phyloP scores from a whole-genome alignment of 2,113 vertebrate species.

The Nematolebias whitei region DNA sequence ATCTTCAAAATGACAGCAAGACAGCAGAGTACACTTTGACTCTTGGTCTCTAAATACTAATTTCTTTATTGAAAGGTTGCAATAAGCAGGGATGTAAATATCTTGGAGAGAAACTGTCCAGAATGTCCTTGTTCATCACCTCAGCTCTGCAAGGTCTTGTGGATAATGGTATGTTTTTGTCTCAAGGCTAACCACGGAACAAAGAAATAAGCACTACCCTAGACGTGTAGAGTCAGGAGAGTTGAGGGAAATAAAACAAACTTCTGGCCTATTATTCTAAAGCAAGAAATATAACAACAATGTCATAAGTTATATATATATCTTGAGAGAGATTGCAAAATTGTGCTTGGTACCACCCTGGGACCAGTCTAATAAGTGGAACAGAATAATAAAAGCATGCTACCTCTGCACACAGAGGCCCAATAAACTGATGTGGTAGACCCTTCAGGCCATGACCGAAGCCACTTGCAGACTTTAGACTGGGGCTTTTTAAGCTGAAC shows the following conservation, averaged over 20 bases:
- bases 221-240: constrained; percentile 62
- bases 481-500: constrained; percentile 46
- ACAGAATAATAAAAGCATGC: constrained; percentile 62
- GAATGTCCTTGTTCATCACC: constrained; percentile 63
- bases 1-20: not conserved
- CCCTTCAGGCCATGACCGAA: constrained; percentile 54
- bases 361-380: constrained; percentile 64
- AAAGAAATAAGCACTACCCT: constrained; percentile 76
- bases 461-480: constrained; percentile 58
- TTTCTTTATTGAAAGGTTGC: constrained; percentile 39
- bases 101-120: constrained; percentile 50
- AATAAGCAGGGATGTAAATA: constrained; percentile 47
- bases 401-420: constrained; percentile 55
- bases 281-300: constrained; percentile 55
- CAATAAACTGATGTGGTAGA: constrained; percentile 56
- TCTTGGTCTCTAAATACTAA: not conserved
- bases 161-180: constrained; percentile 68
- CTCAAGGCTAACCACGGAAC: constrained; percentile 73
- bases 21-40: not conserved
- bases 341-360: constrained; percentile 45
- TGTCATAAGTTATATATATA: constrained; percentile 56
- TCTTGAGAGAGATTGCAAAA: constrained; percentile 56
- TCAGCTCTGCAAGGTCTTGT: constrained; percentile 63
- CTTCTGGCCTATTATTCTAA: constrained; percentile 46
- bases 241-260: constrained; percentile 34